Conservation (phyloP, 2,888 invertebrate genomes). For the Ichneumoninae sp. region DNA sequence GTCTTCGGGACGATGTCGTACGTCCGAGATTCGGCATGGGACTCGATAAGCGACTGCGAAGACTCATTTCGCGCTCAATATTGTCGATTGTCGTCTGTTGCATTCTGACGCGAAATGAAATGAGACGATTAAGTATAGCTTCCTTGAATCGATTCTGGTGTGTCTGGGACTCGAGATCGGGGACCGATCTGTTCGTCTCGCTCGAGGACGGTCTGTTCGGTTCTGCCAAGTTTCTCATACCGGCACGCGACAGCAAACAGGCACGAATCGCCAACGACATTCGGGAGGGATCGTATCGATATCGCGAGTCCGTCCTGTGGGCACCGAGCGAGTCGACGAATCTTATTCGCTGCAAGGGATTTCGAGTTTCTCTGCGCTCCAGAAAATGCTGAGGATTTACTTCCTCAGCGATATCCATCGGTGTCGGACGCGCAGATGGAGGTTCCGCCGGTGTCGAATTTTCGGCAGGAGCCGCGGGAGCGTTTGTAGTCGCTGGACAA, state of each 20-base stretch:
- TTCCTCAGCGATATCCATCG: not conserved
- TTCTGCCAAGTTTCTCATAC: constrained; percentile 48
- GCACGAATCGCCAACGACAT: constrained; percentile 67
- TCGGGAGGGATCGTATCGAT: constrained; percentile 57
- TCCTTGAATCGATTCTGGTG: constrained; percentile 72
- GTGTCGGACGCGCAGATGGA: not conserved
- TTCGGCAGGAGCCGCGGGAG: constrained; percentile 5
- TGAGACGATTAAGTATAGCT: constrained; percentile 72
- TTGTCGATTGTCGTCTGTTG: constrained; percentile 72
- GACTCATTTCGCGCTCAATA: constrained; percentile 68
- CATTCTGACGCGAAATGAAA: constrained; percentile 71
- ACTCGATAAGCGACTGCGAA: constrained; percentile 41
- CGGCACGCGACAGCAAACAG: constrained; percentile 61
- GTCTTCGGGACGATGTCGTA: constrained; percentile 43
- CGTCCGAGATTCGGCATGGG: constrained; percentile 16
- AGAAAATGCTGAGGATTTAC: not conserved
- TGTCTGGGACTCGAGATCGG: constrained; percentile 67
- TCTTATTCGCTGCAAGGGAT: constrained; percentile 51
- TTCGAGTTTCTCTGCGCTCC: constrained; percentile 44
- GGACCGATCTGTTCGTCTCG: constrained; percentile 69
- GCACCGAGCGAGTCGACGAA: constrained; percentile 42
- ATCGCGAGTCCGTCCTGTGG: constrained; percentile 29
- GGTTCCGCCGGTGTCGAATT: constrained; percentile 19
- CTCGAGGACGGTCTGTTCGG: constrained; percentile 49
- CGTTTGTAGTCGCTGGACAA: constrained; percentile 19